Evolutionary conservation across 2,113 vertebrate genomes (phyloP).

Genomic region (Mola mola): DNA sequence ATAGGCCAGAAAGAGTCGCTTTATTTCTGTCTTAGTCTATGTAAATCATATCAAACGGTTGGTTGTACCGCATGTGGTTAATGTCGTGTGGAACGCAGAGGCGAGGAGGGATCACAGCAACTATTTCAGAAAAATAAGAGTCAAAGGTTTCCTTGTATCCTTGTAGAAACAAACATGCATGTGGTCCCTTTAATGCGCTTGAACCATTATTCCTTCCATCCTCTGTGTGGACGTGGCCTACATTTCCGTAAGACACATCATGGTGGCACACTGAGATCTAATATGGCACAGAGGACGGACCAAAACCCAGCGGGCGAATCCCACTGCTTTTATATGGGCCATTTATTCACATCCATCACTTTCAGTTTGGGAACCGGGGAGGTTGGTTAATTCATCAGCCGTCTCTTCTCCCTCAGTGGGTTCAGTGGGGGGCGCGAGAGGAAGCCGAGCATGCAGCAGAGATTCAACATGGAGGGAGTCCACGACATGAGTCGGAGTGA

Average conservation of each 20-base stretch:
- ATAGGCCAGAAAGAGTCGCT: background rate
- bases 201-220: constrained; percentile 29
- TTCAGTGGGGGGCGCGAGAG: constrained; percentile 11
- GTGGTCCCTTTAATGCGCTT: constrained; percentile 13
- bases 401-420: constrained; percentile 38
- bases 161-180: no score
- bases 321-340: constrained; percentile 45
- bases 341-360: constrained; percentile 64
- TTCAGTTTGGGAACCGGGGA: constrained; percentile 28
- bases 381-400: constrained; percentile 50
- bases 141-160: no score
- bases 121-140: no score
- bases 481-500: constrained; percentile 36
- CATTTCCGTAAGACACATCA: constrained; percentile 49
- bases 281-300: constrained; percentile 47
- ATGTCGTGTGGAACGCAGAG: background rate
- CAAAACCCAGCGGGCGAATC: constrained; percentile 34
- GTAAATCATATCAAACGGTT: no score
- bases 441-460: background rate
- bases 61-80: background rate
- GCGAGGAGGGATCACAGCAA: background rate
- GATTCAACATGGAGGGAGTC: constrained; percentile 27
- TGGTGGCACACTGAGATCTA: constrained; percentile 44
- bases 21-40: no score
- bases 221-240: constrained; percentile 51